A percentile compares a stretch with the other conserved stretches of the same genome.
phyloP scores from a whole-genome alignment of 2,888 invertebrate species.

The Ichneumoninae sp. region DNA sequence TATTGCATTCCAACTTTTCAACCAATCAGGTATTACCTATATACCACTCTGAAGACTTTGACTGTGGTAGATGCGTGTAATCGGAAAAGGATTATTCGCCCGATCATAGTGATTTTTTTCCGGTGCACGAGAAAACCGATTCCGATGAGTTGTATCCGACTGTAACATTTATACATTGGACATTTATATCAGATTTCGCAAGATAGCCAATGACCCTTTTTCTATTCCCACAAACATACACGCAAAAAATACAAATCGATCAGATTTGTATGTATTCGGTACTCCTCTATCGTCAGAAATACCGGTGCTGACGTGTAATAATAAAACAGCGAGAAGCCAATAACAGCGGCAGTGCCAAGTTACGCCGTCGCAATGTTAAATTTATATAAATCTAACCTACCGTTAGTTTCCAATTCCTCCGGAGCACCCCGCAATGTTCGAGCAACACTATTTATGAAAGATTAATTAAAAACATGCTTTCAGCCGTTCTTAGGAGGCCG shows the following conservation, averaged over 20 bases:
- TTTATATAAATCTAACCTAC: constrained; percentile 7
- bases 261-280: not conserved
- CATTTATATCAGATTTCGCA: not conserved
- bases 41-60: not conserved
- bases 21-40: not conserved
- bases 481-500: not conserved
- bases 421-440: not conserved
- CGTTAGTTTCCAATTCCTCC: not conserved
- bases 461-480: not conserved
- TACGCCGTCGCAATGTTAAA: not conserved
- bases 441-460: not conserved
- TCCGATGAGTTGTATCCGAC: not conserved
- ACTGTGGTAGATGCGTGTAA: not conserved
- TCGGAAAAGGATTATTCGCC: not conserved
- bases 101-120: not conserved
- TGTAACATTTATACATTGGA: not conserved
- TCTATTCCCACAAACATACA: not conserved
- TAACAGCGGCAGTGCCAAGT: not conserved
- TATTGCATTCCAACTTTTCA: constrained; percentile 25
- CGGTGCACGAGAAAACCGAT: not conserved
- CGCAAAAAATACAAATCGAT: not conserved
- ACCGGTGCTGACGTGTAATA: not conserved
- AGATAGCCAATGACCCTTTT: not conserved
- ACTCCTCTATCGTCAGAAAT: not conserved
- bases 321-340: not conserved